Conservation (phyloP, 1,140 invertebrate species). For the Bombus balteatus region DNA sequence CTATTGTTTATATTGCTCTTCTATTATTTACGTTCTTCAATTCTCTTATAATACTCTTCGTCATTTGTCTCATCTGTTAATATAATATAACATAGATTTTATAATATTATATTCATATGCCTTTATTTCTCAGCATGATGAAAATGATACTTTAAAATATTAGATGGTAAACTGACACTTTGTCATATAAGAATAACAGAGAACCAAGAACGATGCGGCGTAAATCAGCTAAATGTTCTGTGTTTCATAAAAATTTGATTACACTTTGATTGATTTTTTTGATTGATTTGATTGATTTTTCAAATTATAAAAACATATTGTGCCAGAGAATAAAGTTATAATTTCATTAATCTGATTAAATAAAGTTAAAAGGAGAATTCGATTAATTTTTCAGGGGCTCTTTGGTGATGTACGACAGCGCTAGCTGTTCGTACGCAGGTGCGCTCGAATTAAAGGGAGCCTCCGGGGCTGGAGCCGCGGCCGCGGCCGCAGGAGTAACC, state of each 20-base stretch:
- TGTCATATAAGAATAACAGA: not conserved
- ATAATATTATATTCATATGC: not conserved
- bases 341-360: not conserved
- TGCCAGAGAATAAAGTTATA: too few relatives aligned
- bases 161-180: not conserved
- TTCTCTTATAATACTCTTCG: not conserved
- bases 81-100: not conserved
- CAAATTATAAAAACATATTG: too few relatives aligned
- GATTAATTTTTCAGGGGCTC: constrained; percentile 72
- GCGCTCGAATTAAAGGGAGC: constrained; percentile 92
- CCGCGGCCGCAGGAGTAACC: constrained; percentile 75
- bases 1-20: not conserved
- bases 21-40: not conserved
- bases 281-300: too few relatives aligned
- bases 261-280: not conserved
- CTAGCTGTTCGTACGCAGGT: constrained; percentile 92
- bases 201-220: too few relatives aligned
- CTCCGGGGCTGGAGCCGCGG: constrained; percentile 75
- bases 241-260: not conserved
- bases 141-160: not conserved
- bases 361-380: not conserved
- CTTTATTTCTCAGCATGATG: not conserved
- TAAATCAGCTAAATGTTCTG: not conserved
- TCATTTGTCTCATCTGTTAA: not conserved
- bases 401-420: constrained; percentile 93